A percentile compares a stretch with the other conserved stretches of the same genome.
These are phyloP conservation scores for Neosilurus mollespiculum DNA, from an alignment of 2,797 vertebrate species.

Conservation along the genomic window DNA sequence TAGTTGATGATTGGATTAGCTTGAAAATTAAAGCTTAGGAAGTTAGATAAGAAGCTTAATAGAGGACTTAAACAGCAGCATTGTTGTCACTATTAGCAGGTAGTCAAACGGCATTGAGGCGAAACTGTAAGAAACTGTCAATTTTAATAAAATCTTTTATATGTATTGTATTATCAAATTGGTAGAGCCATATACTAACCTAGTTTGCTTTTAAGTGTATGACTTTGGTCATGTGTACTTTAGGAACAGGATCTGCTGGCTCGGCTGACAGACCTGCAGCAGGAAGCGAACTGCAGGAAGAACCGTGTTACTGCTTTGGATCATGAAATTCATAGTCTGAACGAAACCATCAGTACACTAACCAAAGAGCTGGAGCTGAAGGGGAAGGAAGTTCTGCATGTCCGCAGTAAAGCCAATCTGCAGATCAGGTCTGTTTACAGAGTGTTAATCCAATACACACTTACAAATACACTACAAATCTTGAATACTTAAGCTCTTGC, in stretches of 20 bases:
- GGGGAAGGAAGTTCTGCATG: conserved; percentile 94
- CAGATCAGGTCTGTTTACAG: conserved; percentile 83
- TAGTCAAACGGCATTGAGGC: not conserved
- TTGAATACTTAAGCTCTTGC: not conserved
- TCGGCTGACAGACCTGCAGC: conserved; percentile 84
- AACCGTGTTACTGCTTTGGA: conserved; percentile 92
- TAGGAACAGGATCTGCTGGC: conserved; percentile 89
- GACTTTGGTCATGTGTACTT: conserved; percentile 8
- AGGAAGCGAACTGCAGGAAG: conserved; percentile 86
- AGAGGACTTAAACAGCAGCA: not conserved
- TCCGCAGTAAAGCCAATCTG: conserved; percentile 93
- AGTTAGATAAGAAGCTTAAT: not conserved
- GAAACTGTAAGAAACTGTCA: not conserved
- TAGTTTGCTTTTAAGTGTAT: not conserved
- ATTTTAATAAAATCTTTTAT: not conserved
- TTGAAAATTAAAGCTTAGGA: not conserved
- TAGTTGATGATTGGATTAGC: not conserved
- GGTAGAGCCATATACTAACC: no score
- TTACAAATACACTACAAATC: not conserved
- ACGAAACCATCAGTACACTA: conserved; percentile 89
- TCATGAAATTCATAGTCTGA: conserved; percentile 90
- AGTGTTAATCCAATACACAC: not conserved
- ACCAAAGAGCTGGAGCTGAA: conserved; percentile 95
- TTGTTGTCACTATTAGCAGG: not conserved
- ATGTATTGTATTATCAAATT: no score